A percentile compares a stretch with the other conserved stretches of the same genome.
phyloP scores from a whole-genome alignment of 1,140 invertebrate genomes.

The Drepana arcuata region DNA sequence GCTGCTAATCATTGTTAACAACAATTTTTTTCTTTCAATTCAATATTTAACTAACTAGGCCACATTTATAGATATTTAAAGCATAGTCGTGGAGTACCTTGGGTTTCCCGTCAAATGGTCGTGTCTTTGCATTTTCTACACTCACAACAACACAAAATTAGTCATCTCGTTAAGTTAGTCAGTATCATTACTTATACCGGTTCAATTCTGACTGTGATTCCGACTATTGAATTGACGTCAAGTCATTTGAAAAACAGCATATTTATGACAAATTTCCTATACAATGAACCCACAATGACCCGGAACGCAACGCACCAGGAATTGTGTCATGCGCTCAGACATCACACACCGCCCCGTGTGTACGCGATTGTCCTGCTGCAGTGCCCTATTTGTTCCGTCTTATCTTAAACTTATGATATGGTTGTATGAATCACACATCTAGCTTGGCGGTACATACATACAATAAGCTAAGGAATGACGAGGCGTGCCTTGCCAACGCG shows the following conservation, averaged over 20 bases:
- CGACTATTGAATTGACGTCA: constrained; percentile 17
- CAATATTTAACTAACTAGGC: too few species aligned
- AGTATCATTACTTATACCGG: constrained; percentile 2
- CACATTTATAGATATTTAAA: too few species aligned
- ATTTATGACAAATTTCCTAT: constrained; percentile 4
- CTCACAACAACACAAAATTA: too few species aligned
- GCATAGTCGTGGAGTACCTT: too few species aligned
- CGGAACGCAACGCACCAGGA: constrained; percentile 18
- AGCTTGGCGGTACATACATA: constrained; percentile 41
- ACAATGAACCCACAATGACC: constrained; percentile 15
- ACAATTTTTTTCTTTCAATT: too few species aligned
- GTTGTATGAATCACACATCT: constrained; percentile 58
- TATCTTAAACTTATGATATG: constrained; percentile 52
- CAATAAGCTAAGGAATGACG: constrained; percentile 56
- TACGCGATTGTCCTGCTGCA: constrained; percentile 41
- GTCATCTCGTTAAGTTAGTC: too few species aligned
- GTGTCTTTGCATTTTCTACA: too few species aligned
- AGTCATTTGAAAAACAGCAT: constrained; percentile 3
- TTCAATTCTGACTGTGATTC: constrained; percentile 8
- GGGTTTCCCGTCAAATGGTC: too few species aligned
- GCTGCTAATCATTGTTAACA: constrained; percentile 28
- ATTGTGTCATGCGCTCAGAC: constrained; percentile 49
- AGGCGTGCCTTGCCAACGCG: constrained; percentile 53
- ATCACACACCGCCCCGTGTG: constrained; percentile 28
- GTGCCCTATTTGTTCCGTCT: constrained; percentile 57